phyloP scores from a whole-genome alignment of 2,113 vertebrate genomes.

The Pungitius pungitius region DNA sequence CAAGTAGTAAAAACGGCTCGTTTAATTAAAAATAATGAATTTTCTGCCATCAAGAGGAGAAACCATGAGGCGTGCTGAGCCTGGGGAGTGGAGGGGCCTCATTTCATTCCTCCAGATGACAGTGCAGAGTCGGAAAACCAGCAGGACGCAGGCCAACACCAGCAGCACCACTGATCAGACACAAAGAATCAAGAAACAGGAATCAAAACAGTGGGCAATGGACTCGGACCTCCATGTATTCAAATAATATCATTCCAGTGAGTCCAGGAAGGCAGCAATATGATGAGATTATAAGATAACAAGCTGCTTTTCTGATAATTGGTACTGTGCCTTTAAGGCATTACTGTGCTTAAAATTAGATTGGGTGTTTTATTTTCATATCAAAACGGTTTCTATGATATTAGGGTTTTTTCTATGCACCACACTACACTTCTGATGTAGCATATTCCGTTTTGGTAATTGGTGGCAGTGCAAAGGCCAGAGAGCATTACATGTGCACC shows the following conservation, averaged over 20 bases:
- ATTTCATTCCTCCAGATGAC: constrained; percentile 69
- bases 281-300: neutral
- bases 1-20: neutral
- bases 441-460: too few species aligned
- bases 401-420: too few species aligned
- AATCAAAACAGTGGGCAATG: neutral
- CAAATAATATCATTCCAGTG: neutral
- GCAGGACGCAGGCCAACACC: constrained; percentile 58
- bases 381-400: too few species aligned
- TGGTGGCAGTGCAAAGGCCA: too few species aligned
- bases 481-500: too few species aligned
- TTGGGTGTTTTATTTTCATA: too few species aligned
- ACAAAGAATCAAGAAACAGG: neutral
- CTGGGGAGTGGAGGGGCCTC: constrained; percentile 54
- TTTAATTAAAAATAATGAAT: constrained; percentile 48
- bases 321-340: neutral
- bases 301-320: neutral
- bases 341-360: too few species aligned
- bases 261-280: neutral
- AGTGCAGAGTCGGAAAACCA: constrained; percentile 54
- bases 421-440: too few species aligned
- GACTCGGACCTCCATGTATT: neutral
- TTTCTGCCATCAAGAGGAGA: constrained; percentile 64
- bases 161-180: constrained; percentile 50
- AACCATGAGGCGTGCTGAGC: constrained; percentile 55